Percentiles rank a stretch among this genome's conserved stretches.
phyloP scores from a whole-genome alignment of 1,140 invertebrate species.

The Drosophila kepulauana region DNA sequence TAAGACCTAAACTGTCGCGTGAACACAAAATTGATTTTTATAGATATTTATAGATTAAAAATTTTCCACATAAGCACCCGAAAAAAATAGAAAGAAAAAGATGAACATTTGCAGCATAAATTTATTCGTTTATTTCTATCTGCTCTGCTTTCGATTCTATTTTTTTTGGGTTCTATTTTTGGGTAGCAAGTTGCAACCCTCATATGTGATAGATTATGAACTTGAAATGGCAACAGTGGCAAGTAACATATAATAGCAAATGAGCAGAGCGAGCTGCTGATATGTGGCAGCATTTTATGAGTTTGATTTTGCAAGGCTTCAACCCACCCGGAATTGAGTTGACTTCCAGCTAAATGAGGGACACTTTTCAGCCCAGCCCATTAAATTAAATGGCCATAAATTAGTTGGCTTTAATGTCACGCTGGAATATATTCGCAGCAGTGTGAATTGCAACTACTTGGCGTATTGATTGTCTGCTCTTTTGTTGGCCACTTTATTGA shows the following conservation, averaged over 20 bases:
- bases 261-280: not conserved
- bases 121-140: slow-evolving; percentile 56
- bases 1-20: slow-evolving; percentile 70
- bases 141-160: slow-evolving; percentile 32
- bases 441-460: slow-evolving; percentile 71
- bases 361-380: slow-evolving; percentile 74
- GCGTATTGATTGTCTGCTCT: slow-evolving; percentile 57
- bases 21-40: slow-evolving; percentile 83
- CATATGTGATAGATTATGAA: slow-evolving; percentile 77
- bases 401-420: slow-evolving; percentile 75
- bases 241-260: slow-evolving; percentile 36
- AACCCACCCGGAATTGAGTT: slow-evolving; percentile 63
- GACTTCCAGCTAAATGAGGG: slow-evolving; percentile 58
- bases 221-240: slow-evolving; percentile 74
- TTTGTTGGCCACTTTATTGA: slow-evolving; percentile 59
- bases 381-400: slow-evolving; percentile 84
- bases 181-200: slow-evolving; percentile 74
- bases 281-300: slow-evolving; percentile 36
- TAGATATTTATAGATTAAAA: slow-evolving; percentile 83
- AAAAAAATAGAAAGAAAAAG: slow-evolving; percentile 42
- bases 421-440: slow-evolving; percentile 69
- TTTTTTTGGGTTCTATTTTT: slow-evolving; percentile 19
- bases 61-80: slow-evolving; percentile 78
- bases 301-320: slow-evolving; percentile 34
- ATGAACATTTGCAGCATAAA: slow-evolving; percentile 67